Evolutionary conservation across 35 echinoderm and acorn worm genomes (phyloP).

Genomic region (Strongylocentrotus purpuratus): DNA sequence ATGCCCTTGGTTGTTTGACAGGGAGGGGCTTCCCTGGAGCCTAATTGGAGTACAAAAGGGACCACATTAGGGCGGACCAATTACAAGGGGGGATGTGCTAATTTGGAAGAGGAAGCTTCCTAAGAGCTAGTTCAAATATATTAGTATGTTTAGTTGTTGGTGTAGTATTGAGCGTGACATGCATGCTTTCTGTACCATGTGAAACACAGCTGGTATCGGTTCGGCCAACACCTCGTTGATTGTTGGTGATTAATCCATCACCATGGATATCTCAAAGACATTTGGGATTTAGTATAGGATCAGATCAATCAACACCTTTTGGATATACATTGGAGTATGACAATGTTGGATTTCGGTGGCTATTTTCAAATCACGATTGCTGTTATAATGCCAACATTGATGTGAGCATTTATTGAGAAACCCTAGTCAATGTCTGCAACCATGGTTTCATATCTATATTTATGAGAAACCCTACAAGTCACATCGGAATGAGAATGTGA

Average conservation of each 20-base stretch:
- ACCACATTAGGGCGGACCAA: background rate
- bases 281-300: background rate
- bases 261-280: background rate
- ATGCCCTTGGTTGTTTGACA: background rate
- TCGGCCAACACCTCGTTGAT: background rate
- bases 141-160: background rate
- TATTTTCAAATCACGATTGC: too few relatives aligned
- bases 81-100: slow-evolving; percentile 22
- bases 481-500: background rate
- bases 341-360: too few relatives aligned
- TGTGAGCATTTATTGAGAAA: too few relatives aligned
- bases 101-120: background rate
- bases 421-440: too few relatives aligned
- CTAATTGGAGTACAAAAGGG: slow-evolving; percentile 32
- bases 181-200: background rate
- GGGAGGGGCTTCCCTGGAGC: slow-evolving; percentile 10
- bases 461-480: background rate
- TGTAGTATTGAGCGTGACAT: background rate
- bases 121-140: slow-evolving; percentile 10
- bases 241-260: background rate
- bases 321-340: background rate
- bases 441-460: background rate
- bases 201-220: background rate
- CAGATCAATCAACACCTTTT: background rate
- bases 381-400: too few relatives aligned